Conservation (phyloP, 2,888 invertebrate species). For the Molanna angustata region DNA sequence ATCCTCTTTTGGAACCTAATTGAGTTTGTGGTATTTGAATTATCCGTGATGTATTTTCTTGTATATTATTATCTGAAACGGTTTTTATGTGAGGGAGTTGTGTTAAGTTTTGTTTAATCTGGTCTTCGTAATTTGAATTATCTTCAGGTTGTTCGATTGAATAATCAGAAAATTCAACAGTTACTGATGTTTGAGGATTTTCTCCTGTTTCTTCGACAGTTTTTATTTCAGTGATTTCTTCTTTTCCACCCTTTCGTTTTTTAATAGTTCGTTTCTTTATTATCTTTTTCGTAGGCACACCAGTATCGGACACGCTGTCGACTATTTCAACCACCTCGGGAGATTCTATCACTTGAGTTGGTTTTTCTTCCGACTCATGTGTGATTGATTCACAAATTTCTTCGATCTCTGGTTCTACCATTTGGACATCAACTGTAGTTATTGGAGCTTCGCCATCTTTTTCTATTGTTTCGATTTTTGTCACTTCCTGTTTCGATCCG, state of each 20-base stretch:
- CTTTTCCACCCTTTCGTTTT: constrained; percentile 34
- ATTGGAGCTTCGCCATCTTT: constrained; percentile 30
- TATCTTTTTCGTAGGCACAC: too few relatives aligned
- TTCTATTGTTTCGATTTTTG: constrained; percentile 38
- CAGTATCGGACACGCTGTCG: too few relatives aligned
- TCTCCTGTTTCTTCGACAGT: constrained; percentile 35
- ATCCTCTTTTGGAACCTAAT: too few relatives aligned
- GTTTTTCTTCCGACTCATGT: constrained; percentile 34
- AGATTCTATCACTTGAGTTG: constrained; percentile 40
- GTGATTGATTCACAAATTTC: constrained; percentile 35
- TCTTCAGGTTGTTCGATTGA: constrained; percentile 38
- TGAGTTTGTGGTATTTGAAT: too few relatives aligned
- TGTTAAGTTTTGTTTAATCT: too few relatives aligned
- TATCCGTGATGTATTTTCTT: too few relatives aligned
- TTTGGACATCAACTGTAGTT: constrained; percentile 7
- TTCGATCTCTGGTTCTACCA: constrained; percentile 29
- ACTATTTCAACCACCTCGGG: constrained; percentile 37
- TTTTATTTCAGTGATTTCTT: constrained; percentile 41
- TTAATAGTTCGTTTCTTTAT: constrained; percentile 32
- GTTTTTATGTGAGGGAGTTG: too few relatives aligned
- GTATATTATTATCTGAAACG: too few relatives aligned
- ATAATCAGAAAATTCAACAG: constrained; percentile 19
- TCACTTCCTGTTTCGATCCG: constrained; percentile 37
- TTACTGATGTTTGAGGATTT: constrained; percentile 34
- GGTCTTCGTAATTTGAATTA: too few relatives aligned